phyloP scores from a whole-genome alignment of 2,888 invertebrate species.

The Eurytoma californica region DNA sequence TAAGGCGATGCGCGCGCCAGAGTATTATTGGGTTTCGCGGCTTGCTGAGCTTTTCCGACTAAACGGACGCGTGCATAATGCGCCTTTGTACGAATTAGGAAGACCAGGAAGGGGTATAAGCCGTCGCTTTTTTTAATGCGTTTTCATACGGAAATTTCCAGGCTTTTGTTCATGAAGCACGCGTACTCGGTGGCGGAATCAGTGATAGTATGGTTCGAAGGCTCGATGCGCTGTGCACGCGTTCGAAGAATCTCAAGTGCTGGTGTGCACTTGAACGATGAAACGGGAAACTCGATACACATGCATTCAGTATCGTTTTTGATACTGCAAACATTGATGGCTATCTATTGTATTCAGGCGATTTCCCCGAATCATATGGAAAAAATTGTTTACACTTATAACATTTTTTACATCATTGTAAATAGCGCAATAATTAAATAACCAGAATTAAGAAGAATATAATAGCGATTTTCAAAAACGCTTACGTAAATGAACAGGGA shows the following conservation, averaged over 20 bases:
- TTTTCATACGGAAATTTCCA: too few relatives aligned
- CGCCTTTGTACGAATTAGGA: conserved; percentile 2
- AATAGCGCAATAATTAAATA: too few relatives aligned
- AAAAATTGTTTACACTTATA: too few relatives aligned
- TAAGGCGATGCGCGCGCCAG: conserved; percentile 19
- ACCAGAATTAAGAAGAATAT: too few relatives aligned
- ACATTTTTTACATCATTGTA: too few relatives aligned
- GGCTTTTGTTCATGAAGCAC: too few relatives aligned
- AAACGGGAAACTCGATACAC: conserved; percentile 6
- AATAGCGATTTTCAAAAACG: too few relatives aligned
- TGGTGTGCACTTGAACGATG: neutral
- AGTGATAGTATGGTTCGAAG: neutral
- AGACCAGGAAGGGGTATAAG: neutral
- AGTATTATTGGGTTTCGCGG: conserved; percentile 16
- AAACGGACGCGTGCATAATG: neutral
- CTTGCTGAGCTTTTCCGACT: neutral
- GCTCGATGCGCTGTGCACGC: conserved; percentile 6
- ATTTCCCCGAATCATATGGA: too few relatives aligned
- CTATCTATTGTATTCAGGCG: too few relatives aligned
- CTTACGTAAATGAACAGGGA: too few relatives aligned
- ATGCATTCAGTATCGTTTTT: neutral
- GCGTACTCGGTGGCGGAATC: neutral
- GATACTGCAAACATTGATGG: too few relatives aligned
- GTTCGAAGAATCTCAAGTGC: conserved; percentile 34
- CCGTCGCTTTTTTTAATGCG: conserved; percentile 2